Conservation (phyloP, 2,113 vertebrate genomes). For the Orthonyx spaldingii region DNA sequence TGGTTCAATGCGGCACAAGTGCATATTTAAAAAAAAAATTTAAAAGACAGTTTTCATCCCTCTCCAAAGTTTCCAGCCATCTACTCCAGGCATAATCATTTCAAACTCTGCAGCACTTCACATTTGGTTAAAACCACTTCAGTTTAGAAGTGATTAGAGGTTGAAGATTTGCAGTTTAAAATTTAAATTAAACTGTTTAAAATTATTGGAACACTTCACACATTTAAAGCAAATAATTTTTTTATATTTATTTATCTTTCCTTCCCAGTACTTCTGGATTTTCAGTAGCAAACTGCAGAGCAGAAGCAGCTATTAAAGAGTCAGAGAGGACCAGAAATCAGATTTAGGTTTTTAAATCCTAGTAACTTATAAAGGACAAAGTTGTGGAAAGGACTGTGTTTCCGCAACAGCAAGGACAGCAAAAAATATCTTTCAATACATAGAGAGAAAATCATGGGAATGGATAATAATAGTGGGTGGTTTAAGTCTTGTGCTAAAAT, state of each 20-base stretch:
- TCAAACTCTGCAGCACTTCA: conserved; percentile 68
- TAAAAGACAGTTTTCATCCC: conserved; percentile 1
- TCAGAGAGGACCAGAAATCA: background rate
- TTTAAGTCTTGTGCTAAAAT: conserved; percentile 19
- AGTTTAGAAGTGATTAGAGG: conserved; percentile 76
- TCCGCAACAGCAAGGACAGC: background rate
- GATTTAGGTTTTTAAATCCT: background rate
- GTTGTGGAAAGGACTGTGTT: background rate
- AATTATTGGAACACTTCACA: conserved; percentile 70
- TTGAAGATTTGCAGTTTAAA: conserved; percentile 75
- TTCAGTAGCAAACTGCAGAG: conserved; percentile 4
- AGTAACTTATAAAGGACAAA: background rate
- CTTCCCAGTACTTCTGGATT: conserved; percentile 23
- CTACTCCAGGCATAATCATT: conserved; percentile 55
- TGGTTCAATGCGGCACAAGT: background rate
- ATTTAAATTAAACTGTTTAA: conserved; percentile 78
- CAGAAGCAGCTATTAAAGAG: background rate
- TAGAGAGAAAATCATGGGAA: background rate
- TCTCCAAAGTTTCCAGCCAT: conserved; percentile 51
- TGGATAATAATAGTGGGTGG: background rate
- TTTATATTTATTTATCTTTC: conserved; percentile 41
- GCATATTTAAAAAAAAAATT: background rate
- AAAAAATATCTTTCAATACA: background rate
- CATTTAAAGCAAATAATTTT: conserved; percentile 74
- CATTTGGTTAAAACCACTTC: conserved; percentile 77